Percentiles rank a stretch among this genome's conserved stretches.
phyloP scores from a whole-genome alignment of 2,888 invertebrate genomes.

The Orgyia antiqua region DNA sequence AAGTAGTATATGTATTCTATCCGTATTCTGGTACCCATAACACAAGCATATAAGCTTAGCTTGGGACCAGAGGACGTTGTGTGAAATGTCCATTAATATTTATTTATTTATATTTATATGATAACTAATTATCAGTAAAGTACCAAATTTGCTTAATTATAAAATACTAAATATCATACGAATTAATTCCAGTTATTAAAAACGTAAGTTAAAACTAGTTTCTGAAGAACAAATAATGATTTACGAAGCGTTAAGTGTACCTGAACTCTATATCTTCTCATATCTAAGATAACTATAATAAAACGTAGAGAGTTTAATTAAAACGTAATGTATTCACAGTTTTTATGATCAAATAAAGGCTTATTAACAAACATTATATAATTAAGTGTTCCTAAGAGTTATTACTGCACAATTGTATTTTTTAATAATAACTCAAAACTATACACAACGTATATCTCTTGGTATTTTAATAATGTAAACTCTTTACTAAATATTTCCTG shows the following conservation, averaged over 20 bases:
- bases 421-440: conserved; percentile 10
- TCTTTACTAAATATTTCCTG: conserved; percentile 1
- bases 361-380: conserved; percentile 24
- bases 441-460: not conserved
- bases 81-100: too few relatives aligned
- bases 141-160: too few relatives aligned
- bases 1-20: too few relatives aligned
- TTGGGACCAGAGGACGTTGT: too few relatives aligned
- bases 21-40: too few relatives aligned
- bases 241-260: conserved; percentile 3
- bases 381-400: conserved; percentile 27
- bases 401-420: conserved; percentile 11
- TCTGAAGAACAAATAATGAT: conserved; percentile 4
- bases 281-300: conserved; percentile 10
- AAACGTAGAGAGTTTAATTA: conserved; percentile 11
- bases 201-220: not conserved
- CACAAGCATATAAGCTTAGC: too few relatives aligned
- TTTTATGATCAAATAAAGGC: conserved; percentile 22
- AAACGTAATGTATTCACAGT: conserved; percentile 17
- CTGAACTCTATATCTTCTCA: conserved; percentile 7
- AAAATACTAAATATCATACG: too few relatives aligned
- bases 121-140: too few relatives aligned
- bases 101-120: too few relatives aligned
- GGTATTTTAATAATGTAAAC: conserved; percentile 1
- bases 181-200: not conserved